Evolutionary conservation across 2,888 invertebrate species (phyloP), one percentile per base, ranked within the genome.

Genomic region (Amiota minor): DNA sequence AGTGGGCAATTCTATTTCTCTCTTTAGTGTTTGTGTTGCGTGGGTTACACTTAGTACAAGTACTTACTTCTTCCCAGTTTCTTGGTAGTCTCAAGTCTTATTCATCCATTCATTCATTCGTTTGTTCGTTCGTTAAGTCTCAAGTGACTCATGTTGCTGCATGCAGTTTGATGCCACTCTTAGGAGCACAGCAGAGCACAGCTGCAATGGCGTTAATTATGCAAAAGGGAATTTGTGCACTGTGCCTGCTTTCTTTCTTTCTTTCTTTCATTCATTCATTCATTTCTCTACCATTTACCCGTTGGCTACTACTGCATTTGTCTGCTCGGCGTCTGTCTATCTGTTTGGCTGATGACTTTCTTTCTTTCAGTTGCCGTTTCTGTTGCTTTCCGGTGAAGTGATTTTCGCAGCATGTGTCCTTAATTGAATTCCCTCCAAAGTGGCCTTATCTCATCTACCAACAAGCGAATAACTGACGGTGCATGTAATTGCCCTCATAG

Each of bases 181-280:
- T 10, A 55, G 55, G 55, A 18, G 16, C 46, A 35, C 35, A 35
- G 35, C 23, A 23, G 2, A 11, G 45, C 23, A 62, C 16, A 47
- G 47, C n/a, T 65, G 65, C 65, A 65, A n/a, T 18, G 9, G 16
- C 46, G 65, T 65, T 65, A 65, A 65, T 65, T 65, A 65, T 65
- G 47, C 46, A 47, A 65, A 65, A 20, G 14, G 45, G 20, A 35
- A 47, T 65, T 47, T 47, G 65, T 49, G 11, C 35, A 35, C 35
- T 59, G 18, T 18, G 59, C 20, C 12, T 59, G 11, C 20, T 59
- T 64, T 45, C 59, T 59, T 59, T 59, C 35, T 35, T 23, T 23
- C 23, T 23, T 23, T 23, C 23, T 23, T 23, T 35, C 35, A 35
- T 35, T 35, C 6, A 35, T 35, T 35, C 35, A 35, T 35, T 35